Evolutionary conservation across 2,797 vertebrate genomes (phyloP).

Genomic region (Calcarius lapponicus): DNA sequence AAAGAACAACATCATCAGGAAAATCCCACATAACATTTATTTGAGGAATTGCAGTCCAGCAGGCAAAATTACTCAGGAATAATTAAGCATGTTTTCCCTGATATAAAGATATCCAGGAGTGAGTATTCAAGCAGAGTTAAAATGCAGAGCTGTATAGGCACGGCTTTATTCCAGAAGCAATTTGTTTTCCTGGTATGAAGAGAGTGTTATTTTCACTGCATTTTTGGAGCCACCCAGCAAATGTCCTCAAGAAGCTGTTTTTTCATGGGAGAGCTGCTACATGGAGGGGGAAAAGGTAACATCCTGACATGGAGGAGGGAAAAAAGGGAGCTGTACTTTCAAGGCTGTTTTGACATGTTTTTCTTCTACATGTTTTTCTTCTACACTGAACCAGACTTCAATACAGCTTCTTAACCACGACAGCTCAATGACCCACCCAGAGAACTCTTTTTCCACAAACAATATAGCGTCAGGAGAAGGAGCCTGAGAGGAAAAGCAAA

Average conservation of each 20-base stretch:
- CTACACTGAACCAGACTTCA: conserved; percentile 52
- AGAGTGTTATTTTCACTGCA: background rate
- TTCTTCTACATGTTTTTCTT: conserved; percentile 61
- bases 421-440: conserved; percentile 62
- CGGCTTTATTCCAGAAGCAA: background rate
- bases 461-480: conserved; percentile 57
- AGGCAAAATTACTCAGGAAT: conserved; percentile 23
- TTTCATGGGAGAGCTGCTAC: conserved; percentile 29
- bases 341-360: conserved; percentile 64
- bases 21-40: conserved; percentile 21
- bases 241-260: conserved; percentile 11
- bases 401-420: conserved; percentile 59
- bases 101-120: background rate
- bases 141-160: background rate
- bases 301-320: background rate
- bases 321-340: conserved; percentile 17
- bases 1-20: background rate
- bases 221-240: background rate
- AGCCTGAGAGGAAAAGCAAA: conserved; percentile 66
- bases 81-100: conserved; percentile 56
- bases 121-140: background rate
- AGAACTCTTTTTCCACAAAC: conserved; percentile 68
- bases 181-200: conserved; percentile 18
- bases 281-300: conserved; percentile 22
- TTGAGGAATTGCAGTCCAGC: conserved; percentile 38